Conservation (phyloP, 2,797 vertebrate species). For the Poecile montanus region DNA sequence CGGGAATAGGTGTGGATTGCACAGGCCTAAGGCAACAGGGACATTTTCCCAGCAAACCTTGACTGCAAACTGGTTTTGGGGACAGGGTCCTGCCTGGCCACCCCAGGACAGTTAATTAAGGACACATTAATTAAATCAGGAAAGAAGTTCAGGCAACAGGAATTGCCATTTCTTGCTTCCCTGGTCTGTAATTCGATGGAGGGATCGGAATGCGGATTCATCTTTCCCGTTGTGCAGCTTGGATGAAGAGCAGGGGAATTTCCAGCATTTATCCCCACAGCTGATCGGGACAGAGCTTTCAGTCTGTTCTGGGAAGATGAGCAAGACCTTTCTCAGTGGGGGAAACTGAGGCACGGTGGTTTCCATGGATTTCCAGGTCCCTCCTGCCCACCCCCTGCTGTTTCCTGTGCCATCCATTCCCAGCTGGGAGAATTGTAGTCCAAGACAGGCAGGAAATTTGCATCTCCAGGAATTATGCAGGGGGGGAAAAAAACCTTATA, state of each 20-base stretch:
- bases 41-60: background rate
- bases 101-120: background rate
- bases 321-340: background rate
- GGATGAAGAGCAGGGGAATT: background rate
- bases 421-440: accelerated
- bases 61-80: background rate
- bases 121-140: background rate
- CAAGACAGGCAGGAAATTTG: background rate
- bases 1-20: accelerated
- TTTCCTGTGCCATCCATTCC: background rate
- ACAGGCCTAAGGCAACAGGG: background rate
- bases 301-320: background rate
- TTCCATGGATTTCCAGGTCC: background rate
- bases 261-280: background rate
- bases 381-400: accelerated
- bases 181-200: background rate
- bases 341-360: background rate
- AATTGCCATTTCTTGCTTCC: background rate
- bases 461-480: background rate
- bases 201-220: background rate
- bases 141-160: background rate
- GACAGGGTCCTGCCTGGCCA: background rate
- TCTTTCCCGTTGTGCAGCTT: background rate
- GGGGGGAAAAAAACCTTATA: accelerated
- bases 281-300: background rate